phyloP scores from a whole-genome alignment of 2,888 invertebrate genomes.

The Drosophila prostipennis region DNA sequence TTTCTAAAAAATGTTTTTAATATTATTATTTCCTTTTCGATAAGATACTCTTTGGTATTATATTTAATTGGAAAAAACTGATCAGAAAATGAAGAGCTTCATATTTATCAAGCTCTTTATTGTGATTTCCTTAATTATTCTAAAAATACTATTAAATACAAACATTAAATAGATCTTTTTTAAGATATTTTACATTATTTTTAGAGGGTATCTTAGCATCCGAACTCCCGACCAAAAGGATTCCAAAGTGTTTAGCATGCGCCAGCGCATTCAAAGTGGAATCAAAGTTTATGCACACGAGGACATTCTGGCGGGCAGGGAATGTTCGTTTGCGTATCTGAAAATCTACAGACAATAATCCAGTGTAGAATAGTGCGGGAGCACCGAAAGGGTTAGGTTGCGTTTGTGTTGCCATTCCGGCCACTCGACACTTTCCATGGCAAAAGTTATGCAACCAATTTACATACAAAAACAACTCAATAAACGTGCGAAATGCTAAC shows the following conservation, averaged over 20 bases:
- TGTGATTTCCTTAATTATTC: no score
- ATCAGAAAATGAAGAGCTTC: no score
- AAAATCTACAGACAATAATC: slow-evolving; percentile 76
- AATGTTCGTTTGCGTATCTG: slow-evolving; percentile 53
- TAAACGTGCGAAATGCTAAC: slow-evolving; percentile 80
- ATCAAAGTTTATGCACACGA: slow-evolving; percentile 71
- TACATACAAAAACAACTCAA: slow-evolving; percentile 80
- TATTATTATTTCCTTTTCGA: not conserved
- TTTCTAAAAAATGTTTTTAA: not conserved
- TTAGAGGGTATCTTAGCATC: not conserved
- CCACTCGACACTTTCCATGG: slow-evolving; percentile 69
- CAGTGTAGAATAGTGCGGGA: slow-evolving; percentile 54
- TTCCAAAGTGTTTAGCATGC: slow-evolving; percentile 51
- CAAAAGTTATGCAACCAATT: slow-evolving; percentile 75
- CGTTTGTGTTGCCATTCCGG: slow-evolving; percentile 52
- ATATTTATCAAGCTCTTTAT: no score
- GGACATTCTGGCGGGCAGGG: slow-evolving; percentile 8
- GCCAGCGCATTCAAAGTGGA: slow-evolving; percentile 64
- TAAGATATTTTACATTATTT: no score
- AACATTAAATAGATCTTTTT: no score
- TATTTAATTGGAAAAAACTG: no score
- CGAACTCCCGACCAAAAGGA: not conserved
- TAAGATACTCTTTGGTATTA: not conserved
- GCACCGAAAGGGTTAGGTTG: slow-evolving; percentile 37
- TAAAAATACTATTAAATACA: no score